phyloP scores from a whole-genome alignment of 2,888 invertebrate species.

The Tenthredo notha region DNA sequence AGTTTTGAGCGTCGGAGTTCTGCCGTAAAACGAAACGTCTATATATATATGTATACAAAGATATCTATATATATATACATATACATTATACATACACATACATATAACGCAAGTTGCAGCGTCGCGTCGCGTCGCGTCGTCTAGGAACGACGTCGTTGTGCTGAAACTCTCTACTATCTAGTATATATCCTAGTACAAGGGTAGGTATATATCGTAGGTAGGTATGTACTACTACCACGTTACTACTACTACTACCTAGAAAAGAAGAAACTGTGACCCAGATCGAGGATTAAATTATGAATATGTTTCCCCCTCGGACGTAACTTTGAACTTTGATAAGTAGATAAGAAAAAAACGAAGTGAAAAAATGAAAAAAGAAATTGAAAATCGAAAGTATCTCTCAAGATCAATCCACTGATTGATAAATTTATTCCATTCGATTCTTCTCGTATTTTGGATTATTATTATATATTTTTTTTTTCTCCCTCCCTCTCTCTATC shows the following conservation, averaged over 20 bases:
- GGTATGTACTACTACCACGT: not conserved
- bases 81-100: not conserved
- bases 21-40: slow-evolving; percentile 4
- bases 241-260: not conserved
- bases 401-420: no score
- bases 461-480: not conserved
- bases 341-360: no score
- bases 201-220: not conserved
- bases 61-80: not conserved
- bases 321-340: no score
- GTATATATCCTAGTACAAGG: not conserved
- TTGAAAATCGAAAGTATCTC: no score
- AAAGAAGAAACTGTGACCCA: slow-evolving; percentile 16
- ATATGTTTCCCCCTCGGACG: not conserved
- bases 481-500: not conserved
- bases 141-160: slow-evolving; percentile 11
- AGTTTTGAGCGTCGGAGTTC: slow-evolving; percentile 43
- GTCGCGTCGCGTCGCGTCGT: not conserved
- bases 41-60: not conserved
- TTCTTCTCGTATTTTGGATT: not conserved
- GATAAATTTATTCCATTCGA: not conserved
- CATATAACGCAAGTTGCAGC: not conserved
- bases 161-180: not conserved
- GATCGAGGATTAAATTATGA: slow-evolving; percentile 27
- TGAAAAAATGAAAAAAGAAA: no score